Conservation (phyloP, 2,888 invertebrate genomes). For the Balanococcus diminutus region DNA sequence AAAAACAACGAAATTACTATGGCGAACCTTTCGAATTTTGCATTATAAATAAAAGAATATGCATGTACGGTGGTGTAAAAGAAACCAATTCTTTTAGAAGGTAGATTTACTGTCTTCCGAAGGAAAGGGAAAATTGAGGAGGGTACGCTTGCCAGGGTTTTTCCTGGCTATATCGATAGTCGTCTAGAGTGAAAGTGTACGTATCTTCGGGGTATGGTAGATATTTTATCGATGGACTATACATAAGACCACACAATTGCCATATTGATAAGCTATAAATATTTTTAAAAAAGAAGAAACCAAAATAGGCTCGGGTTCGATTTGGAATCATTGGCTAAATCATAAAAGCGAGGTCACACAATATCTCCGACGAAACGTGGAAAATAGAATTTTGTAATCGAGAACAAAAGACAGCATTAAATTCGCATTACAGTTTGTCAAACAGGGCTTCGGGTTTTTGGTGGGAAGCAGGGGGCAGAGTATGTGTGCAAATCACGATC, state of each 20-base stretch:
- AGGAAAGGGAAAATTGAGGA: not conserved
- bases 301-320: not conserved
- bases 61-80: not conserved
- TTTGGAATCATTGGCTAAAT: not conserved
- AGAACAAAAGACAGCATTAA: slow-evolving; percentile 28
- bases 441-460: not conserved
- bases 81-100: not conserved
- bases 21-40: not conserved
- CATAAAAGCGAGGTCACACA: not conserved
- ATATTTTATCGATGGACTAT: not conserved
- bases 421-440: slow-evolving; percentile 15
- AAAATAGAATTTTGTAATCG: slow-evolving; percentile 6
- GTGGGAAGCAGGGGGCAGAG: not conserved
- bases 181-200: not conserved
- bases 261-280: not conserved
- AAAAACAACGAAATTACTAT: not conserved
- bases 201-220: not conserved
- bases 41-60: not conserved
- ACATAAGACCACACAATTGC: not conserved
- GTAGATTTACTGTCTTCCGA: not conserved
- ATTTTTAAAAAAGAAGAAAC: not conserved
- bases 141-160: not conserved
- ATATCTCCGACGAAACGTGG: not conserved
- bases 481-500: slow-evolving; percentile 23
- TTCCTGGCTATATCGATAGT: not conserved